phyloP scores from a whole-genome alignment of 2,113 vertebrate species.

The Oncorhynchus clarkii region DNA sequence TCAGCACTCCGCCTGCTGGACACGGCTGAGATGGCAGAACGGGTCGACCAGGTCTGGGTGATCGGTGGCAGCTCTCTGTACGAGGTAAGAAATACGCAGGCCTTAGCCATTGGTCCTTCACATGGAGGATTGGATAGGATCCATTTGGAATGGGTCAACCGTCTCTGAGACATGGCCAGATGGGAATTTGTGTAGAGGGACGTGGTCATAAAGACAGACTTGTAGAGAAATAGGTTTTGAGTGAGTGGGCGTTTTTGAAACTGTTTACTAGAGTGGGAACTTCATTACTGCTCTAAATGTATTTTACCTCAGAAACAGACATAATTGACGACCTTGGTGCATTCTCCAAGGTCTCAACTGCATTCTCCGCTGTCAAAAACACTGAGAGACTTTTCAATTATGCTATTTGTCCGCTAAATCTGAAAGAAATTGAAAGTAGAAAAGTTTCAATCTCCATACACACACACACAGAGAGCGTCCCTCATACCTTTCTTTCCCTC shows the following conservation, averaged over 20 bases:
- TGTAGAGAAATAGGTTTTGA: no score
- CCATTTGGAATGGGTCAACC: no score
- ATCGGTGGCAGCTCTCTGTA: conserved; percentile 90
- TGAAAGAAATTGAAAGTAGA: not conserved
- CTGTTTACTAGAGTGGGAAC: no score
- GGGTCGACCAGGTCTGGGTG: conserved; percentile 89
- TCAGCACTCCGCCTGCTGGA: conserved; percentile 83
- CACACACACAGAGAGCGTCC: not conserved
- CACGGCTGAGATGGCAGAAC: conserved; percentile 72
- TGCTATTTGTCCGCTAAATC: not conserved
- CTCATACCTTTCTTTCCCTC: not conserved
- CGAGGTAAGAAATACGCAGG: conserved; percentile 71
- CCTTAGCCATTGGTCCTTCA: no score
- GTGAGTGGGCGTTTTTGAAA: no score
- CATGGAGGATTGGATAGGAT: no score
- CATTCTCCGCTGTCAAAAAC: not conserved
- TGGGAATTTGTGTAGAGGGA: no score
- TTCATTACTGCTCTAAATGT: no score
- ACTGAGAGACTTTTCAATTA: not conserved
- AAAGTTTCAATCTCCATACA: not conserved
- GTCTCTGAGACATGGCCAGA: no score
- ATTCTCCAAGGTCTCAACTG: no score
- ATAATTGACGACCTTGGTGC: not conserved
- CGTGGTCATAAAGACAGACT: no score
- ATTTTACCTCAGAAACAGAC: no score